Evolutionary conservation across 2,113 vertebrate genomes (phyloP).

Genomic region (Camelus bactrianus): DNA sequence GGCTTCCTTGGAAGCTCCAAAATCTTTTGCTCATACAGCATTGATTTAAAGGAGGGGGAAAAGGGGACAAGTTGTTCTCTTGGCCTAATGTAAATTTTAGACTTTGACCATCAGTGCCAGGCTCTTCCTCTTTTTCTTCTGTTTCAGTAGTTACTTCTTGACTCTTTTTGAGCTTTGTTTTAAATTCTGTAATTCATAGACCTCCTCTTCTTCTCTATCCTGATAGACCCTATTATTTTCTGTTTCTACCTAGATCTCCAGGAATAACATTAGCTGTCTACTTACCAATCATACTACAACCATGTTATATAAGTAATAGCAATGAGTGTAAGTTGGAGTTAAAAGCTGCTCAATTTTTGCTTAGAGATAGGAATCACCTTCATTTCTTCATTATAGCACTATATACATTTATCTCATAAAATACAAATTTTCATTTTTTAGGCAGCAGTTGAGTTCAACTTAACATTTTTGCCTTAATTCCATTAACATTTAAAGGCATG

Average conservation of each 20-base stretch:
- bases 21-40: background rate
- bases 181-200: background rate
- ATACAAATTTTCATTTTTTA: conserved; percentile 31
- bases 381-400: background rate
- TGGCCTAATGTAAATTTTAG: background rate
- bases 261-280: conserved; percentile 1
- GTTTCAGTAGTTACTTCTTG: background rate
- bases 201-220: background rate
- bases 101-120: background rate
- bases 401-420: conserved; percentile 12
- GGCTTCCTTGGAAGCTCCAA: background rate
- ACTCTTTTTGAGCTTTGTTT: conserved; percentile 23
- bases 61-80: background rate
- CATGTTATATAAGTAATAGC: background rate
- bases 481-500: background rate
- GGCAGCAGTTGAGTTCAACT: conserved; percentile 2
- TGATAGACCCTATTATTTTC: background rate
- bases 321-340: background rate
- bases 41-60: background rate
- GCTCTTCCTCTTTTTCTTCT: background rate
- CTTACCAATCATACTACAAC: background rate
- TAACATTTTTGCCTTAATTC: conserved; percentile 19
- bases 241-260: background rate
- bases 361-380: background rate
- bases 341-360: background rate